These are phyloP conservation scores for Enteromius thamalakanensis DNA, from an alignment of 2,797 vertebrate genomes.

Conservation along the genomic window DNA sequence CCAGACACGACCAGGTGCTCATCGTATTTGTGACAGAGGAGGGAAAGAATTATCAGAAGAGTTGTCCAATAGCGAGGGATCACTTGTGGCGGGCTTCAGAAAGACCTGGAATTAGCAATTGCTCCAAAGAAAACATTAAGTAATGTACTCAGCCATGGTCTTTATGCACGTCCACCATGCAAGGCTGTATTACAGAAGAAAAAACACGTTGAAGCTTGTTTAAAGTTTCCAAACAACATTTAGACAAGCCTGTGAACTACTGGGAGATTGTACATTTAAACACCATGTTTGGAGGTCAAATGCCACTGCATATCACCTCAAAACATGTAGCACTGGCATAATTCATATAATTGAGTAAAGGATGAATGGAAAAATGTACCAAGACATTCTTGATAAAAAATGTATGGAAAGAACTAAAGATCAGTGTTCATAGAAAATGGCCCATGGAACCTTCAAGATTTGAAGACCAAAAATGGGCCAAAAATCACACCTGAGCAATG, in stretches of 20 bases:
- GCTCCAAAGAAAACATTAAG: neutral
- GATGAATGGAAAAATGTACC: no score
- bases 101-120: no score
- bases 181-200: neutral
- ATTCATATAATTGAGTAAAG: no score
- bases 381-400: neutral
- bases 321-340: no score
- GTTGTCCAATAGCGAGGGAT: no score
- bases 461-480: neutral
- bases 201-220: neutral
- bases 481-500: neutral
- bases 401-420: neutral
- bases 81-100: no score
- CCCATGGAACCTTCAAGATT: neutral
- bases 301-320: no score
- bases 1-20: no score
- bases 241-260: neutral
- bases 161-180: neutral
- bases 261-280: neutral
- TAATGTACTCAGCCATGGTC: neutral
- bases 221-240: conserved; percentile 7
- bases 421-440: neutral
- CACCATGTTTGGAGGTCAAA: neutral
- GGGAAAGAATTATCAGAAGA: no score
- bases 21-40: no score